Base-by-base conservation (phyloP, 1,140 invertebrate genomes). In the Lordiphosa mommai region DNA sequence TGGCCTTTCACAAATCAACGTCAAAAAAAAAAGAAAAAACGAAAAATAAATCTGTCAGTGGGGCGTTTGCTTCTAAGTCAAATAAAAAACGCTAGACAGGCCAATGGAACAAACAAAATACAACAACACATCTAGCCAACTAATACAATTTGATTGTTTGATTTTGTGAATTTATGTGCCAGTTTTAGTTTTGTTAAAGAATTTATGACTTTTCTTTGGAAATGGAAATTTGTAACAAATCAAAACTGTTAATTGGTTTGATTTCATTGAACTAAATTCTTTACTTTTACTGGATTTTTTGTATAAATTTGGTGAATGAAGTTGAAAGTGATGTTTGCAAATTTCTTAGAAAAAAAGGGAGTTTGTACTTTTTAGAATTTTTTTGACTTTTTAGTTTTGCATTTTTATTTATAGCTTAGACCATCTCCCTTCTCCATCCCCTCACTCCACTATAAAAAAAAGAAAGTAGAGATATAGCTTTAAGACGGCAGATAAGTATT, bases 1-100 rank as follows among this genome's bases (percentile, higher is more conserved):
- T 10, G 8, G 72, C 76, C 76, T 82, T 82, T 82, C 77, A 82
- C 76, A 84, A 84, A 68, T 74, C 70, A 74, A 59, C 65, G 58
- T 57, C 43, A 34, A 32, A 9, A 41, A 20, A 46, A 43, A 46
- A 37, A 49, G 14, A 60, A 17, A 41, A 38, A 20, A 27, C 41
- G 43, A 71, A 67, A 57, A 51, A 61, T 56, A 63, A 71, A 76
- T 76, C 76, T 84, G 77, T 84, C 76, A 76, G 72, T 84, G 72
- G 77, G 76, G 76, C 76, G 76, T 80, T 80, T 76, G 66, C 77
- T 74, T 60, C 66, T 67, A 61, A 82, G 74, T 80, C 74, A 82
- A 77, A 61, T 58, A 52, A 58, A 41, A 27, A 33, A 56, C n/a
- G 66, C 30, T 43, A 46, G 43, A 53, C 27, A 40, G 17, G 16